Base-by-base conservation (phyloP, 1,140 invertebrate genomes). In the Sweltsa coloradensis region DNA sequence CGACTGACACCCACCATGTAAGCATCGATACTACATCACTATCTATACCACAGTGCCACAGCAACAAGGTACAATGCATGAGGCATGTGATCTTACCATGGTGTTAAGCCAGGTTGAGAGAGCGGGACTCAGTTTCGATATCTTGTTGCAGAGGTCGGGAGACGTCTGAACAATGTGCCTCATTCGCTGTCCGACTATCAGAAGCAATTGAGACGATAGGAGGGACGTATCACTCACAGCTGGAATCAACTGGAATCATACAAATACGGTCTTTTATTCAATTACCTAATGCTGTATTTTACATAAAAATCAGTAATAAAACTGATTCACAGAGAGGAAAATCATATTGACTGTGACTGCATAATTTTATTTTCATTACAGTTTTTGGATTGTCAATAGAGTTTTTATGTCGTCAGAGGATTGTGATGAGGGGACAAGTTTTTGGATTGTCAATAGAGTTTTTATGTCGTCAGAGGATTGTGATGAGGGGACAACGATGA, bases 171-270 rank as follows among this genome's bases (percentile, higher is more conserved):
- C 62, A 55, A 77, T 73, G 27, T 75, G 69, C 55, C 74, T 74
- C n/a, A 87, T 58, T 52, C 85, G 65, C 55, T 78, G 73, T n/a
- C 81, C 85, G 23, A 75, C 79, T 29, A 89, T 72, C 5, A 75
- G 68, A 2, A 89, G 60, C 31, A 90, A 64, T 55, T 78, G 70
- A 14, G 68, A 63, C 11, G 80, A 81, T 34, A 90, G 62, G 19
- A 70, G 63, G 54, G 75, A 71, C 31, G 69, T 70, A 51, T 86
- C 75, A 51, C 71, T 75, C 3, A 89, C 74, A 27, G 78, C 67
- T 7, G 70, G 59, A 27, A 83, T 60, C 5, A 74, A 64, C 78
- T 81, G 47, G 36, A 53, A 53, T 41, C 45, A 45, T 43, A 51
- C n/a, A n/a, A n/a, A n/a, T n/a, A n/a, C n/a, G n/a, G n/a, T n/a